Base-by-base conservation (phyloP, 2,113 vertebrate genomes). In the Etia nguti region DNA sequence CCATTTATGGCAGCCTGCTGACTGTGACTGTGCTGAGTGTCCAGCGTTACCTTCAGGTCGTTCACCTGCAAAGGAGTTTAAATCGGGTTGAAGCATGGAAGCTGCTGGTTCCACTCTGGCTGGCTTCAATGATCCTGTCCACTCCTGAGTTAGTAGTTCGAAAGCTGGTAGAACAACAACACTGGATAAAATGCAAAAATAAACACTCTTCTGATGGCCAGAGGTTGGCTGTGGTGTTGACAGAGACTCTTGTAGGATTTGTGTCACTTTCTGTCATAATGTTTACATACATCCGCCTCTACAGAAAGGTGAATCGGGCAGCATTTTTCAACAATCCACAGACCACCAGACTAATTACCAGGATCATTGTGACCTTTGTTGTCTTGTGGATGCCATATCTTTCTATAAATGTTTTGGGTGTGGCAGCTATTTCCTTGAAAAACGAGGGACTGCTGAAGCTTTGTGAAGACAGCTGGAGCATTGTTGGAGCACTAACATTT, bases 41-140 rank as follows among this genome's bases (percentile, higher is more conserved):
- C 12, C 89, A 89, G 55, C 88, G 88, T 20, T 92, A 86, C 84
- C 20, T 92, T 3, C 80, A 80, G 68, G 86, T 92, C 80, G 77
- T 90, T 7, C 3, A 68, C 10, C 57, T 31, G 52, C 75, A 90
- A 13, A 81, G 0, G 2, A 38, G 4, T 15, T 86, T 82, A 5
- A 8, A 56, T 34, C 56, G 41, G 56, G 22, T 1, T 6, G 56
- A 11, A 22, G 5, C 4, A 12, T 12, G 2, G n/a, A 57, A 55
- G 43, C 41, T 91, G 73, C 57, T 88, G 56, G 4, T 52, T 82
- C 75, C 83, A 0, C 20, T 90, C 36, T 91, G 88, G 86, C 34
- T 92, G 52, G 38, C 48, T 18, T 55, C 50, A 1, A 54, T 85
- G 62, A 24, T 70, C 26, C 75, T 91, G 13, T 90, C 89, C n/a